Base-by-base conservation (phyloP, 2,888 invertebrate genomes). In the Sacculina carcini region DNA sequence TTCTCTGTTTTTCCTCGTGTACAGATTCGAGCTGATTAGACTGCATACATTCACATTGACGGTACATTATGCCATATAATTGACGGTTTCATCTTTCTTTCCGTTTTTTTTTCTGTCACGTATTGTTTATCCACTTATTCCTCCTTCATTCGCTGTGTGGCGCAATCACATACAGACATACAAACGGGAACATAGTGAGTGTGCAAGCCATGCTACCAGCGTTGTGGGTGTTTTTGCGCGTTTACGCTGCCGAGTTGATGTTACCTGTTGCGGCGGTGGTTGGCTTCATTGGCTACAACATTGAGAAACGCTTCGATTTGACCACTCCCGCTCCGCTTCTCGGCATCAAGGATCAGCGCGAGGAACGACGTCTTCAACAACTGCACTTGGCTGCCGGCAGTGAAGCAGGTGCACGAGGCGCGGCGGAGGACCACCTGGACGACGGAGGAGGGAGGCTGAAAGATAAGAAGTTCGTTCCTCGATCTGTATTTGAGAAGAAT, bases 131-230 rank as follows among this genome's bases (percentile, higher is more conserved):
- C n/a, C n/a, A n/a, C n/a, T n/a, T n/a, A n/a, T n/a, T n/a, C n/a
- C n/a, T n/a, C n/a, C n/a, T n/a, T n/a, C n/a, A n/a, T n/a, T n/a
- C n/a, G n/a, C n/a, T n/a, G n/a, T n/a, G n/a, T n/a, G n/a, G n/a
- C n/a, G n/a, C n/a, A n/a, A n/a, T n/a, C n/a, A n/a, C n/a, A n/a
- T n/a, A n/a, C n/a, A n/a, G n/a, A n/a, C n/a, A n/a, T n/a, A n/a
- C n/a, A n/a, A n/a, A n/a, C n/a, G n/a, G n/a, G n/a, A n/a, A n/a
- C n/a, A n/a, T n/a, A n/a, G n/a, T n/a, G n/a, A n/a, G n/a, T n/a
- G n/a, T n/a, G n/a, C n/a, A n/a, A n/a, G n/a, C 9, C 44, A 85
- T 87, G 84, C 80, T 81, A 78, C 82, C 82, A 0, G 61, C 82
- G 51, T 52, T 82, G 32, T 62, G 77, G 62, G 70, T 73, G 53